Evolutionary conservation across 2,888 invertebrate species (phyloP).

Genomic region (Scotopteryx bipunctaria): DNA sequence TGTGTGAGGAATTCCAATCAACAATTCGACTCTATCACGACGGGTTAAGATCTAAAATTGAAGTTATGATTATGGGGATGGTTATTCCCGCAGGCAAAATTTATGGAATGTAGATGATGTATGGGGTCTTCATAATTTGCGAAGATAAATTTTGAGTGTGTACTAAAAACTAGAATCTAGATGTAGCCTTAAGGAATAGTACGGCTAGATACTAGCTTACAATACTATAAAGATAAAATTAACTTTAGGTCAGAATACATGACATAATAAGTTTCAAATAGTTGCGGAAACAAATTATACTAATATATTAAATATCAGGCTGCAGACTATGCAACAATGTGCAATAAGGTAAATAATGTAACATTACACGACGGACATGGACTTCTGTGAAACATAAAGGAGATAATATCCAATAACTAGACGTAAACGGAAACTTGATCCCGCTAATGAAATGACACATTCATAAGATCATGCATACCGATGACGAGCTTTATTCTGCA

Average conservation of each 20-base stretch:
- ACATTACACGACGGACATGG: conserved; percentile 22
- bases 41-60: conserved; percentile 10
- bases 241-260: no score
- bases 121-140: conserved; percentile 24
- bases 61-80: conserved; percentile 14
- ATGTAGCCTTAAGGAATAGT: background rate
- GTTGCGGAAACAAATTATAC: no score
- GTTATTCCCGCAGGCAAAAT: conserved; percentile 23
- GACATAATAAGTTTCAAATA: no score
- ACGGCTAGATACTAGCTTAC: background rate
- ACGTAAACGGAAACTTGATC: conserved; percentile 47
- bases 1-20: conserved; percentile 31
- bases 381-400: conserved; percentile 24
- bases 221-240: background rate
- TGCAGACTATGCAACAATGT: conserved; percentile 5
- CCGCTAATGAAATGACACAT: conserved; percentile 36
- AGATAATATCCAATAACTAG: conserved; percentile 29
- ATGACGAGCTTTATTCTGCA: conserved; percentile 37
- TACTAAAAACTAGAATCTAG: conserved; percentile 1
- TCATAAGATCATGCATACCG: conserved; percentile 35
- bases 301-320: no score
- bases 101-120: conserved; percentile 30
- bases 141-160: conserved; percentile 12
- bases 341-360: conserved; percentile 20
- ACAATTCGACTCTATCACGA: conserved; percentile 12